Percentiles rank a stretch among this genome's conserved stretches.
These are phyloP conservation scores for Urocolius indicus DNA, from an alignment of 2,113 vertebrate genomes.

Conservation along the genomic window DNA sequence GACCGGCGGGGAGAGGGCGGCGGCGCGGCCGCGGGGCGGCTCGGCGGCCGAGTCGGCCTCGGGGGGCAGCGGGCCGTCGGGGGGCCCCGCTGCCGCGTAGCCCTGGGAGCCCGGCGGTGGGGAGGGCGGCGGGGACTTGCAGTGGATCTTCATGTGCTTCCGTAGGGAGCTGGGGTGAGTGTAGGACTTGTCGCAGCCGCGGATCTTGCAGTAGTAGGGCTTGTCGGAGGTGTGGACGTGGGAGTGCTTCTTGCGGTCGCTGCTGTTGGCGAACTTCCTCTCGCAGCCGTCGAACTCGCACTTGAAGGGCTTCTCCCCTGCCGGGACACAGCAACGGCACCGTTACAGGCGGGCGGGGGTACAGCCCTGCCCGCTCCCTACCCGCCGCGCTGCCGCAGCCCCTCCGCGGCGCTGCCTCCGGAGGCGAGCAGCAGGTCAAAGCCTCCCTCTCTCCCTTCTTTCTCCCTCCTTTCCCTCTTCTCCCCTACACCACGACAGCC, in stretches of 20 bases:
- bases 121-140: slow-evolving; percentile 93
- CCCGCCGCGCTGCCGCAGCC: neutral
- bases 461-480: neutral
- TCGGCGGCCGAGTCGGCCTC: slow-evolving; percentile 81
- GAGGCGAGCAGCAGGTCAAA: neutral
- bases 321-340: slow-evolving; percentile 53
- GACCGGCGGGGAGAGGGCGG: slow-evolving; percentile 91
- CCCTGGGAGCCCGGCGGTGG: slow-evolving; percentile 79
- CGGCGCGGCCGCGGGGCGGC: slow-evolving; percentile 79
- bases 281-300: slow-evolving; percentile 98
- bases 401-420: neutral
- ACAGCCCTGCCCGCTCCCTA: neutral
- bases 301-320: slow-evolving; percentile 98
- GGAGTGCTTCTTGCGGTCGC: slow-evolving; percentile 96
- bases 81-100: slow-evolving; percentile 80
- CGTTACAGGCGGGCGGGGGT: neutral
- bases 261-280: slow-evolving; percentile 97
- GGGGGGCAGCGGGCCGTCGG: slow-evolving; percentile 84
- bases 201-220: slow-evolving; percentile 96
- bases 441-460: no score
- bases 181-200: slow-evolving; percentile 97
- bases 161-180: slow-evolving; percentile 95
- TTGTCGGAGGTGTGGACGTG: slow-evolving; percentile 98
- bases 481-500: neutral
- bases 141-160: slow-evolving; percentile 98